Evolutionary conservation across 2,113 vertebrate genomes (phyloP), one percentile per base, ranked within the genome.

Genomic region (Chloropsis hardwickii): DNA sequence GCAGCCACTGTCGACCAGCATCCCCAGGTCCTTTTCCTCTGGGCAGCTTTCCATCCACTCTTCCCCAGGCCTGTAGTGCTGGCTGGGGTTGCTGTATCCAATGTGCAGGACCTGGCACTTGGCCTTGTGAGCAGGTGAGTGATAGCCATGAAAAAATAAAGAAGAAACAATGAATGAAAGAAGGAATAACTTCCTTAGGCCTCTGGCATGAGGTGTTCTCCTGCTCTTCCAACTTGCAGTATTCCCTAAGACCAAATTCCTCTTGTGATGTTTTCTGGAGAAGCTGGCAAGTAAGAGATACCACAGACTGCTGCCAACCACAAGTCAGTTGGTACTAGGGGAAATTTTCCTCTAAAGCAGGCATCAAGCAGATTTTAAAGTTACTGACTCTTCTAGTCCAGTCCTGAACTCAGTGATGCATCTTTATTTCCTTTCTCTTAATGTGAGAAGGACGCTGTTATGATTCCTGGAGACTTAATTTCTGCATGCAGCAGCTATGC

Each of bases 61-160:
- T 50, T 6, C 12, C 31, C 5, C 8, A 1, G 1, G 42, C 35
- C 42, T 20, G 10, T 20, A 42, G 40, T 0, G 0, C 42, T 70
- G 22, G 40, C 5, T 19, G 12, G 12, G 8, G 35, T 42, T 54
- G 14, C 40, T 62, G 42, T 56, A 56, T 12, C 12, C 48, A 14
- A 20, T 27, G 48, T n/a, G 22, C 27, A 48, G 31, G 54, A 61
- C 29, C 22, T 1, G 7, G 54, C 10, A 35, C 31, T 56, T 33
- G 71, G 18, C 31, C 31, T 90, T 69, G 22, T 42, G 18, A 42
- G 40, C 31, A 77, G 22, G 10, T 47, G 18, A 78, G 23, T 53
- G 53, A 35, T 15, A 77, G 22, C 57, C 9, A 11, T 76, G 67
- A 35, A 53, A 86, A 79, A 64, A 23, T 22, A 27, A 19, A 44